These are phyloP conservation scores for Tinea trinotella DNA, from an alignment of 2,888 invertebrate species.

Conservation along the genomic window DNA sequence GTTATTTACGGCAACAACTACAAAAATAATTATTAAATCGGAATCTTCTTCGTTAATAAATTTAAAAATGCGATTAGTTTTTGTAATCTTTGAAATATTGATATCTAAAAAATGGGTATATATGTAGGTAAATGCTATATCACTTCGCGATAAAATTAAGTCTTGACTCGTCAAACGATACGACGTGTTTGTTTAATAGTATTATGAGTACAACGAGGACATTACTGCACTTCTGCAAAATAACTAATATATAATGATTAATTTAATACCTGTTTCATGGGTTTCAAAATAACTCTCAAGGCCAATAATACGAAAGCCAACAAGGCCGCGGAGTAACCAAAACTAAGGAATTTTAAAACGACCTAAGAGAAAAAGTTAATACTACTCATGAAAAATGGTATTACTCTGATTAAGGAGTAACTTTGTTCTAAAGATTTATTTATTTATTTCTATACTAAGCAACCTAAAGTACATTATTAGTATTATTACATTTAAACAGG, in stretches of 20 bases:
- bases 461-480: too few species aligned
- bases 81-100: slow-evolving; percentile 5
- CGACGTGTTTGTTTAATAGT: slow-evolving; percentile 3
- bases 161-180: slow-evolving; percentile 8
- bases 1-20: too few species aligned
- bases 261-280: neutral
- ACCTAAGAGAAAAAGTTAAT: neutral
- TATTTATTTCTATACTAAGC: too few species aligned
- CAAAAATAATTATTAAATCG: too few species aligned
- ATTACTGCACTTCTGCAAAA: neutral
- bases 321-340: neutral
- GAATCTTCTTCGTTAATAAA: too few species aligned
- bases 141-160: slow-evolving; percentile 7
- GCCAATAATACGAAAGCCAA: neutral
- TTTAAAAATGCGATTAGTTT: neutral
- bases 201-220: neutral
- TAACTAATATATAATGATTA: neutral
- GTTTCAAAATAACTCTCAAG: slow-evolving; percentile 6
- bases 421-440: too few species aligned
- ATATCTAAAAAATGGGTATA: slow-evolving; percentile 10
- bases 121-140: neutral
- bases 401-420: too few species aligned
- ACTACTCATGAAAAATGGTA: too few species aligned
- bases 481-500: too few species aligned
- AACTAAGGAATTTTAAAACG: neutral